Evolutionary conservation across 2,113 vertebrate species (phyloP), one percentile per base, ranked within the genome.

Genomic region (Cebidichthys violaceus): DNA sequence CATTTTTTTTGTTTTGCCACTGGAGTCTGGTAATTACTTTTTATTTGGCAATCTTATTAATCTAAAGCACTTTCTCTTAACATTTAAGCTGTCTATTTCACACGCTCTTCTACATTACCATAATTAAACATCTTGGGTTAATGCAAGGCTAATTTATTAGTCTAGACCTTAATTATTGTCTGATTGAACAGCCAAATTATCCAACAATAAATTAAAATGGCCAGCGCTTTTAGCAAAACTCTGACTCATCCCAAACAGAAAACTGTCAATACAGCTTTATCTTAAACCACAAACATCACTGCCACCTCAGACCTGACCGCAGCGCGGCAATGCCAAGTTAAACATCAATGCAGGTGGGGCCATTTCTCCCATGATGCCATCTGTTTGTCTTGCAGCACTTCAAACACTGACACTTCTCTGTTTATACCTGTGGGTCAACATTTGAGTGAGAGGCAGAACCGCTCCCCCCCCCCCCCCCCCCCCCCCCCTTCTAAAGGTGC

Each of bases 381-480:
- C 79, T 91, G 89, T 88, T 90, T 89, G 77, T 89, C 85, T 90
- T 81, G 50, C 43, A 65, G 75, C 24, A 9, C 85, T 93, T 90
- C 87, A 92, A 92, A 93, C 33, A 10, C 87, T 90, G 85, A 84
- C 90, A 92, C 81, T 6, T 55, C 29, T 78, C 83, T 69, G 90
- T 90, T 90, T 86, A 84, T 93, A 90, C 84, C 87, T 85, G 87
- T 67, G 18, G 90, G 91, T 92, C 92, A 90, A 89, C 87, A 62
- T 84, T 24, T 64, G 78, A 87, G 80, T 39, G 64, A 86, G 86
- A 83, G 64, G 50, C 85, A 84, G 80, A 88, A 64, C 64, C 1
- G n/a, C 61, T 33, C 74, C 61, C 39, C 83, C 81, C 61, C 27
- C 29, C 81, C 61, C 27, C 29, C n/a, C 74, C 61, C 39, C 83